phyloP scores from a whole-genome alignment of 2,797 vertebrate species.

The Phyllotis vaccarum region DNA sequence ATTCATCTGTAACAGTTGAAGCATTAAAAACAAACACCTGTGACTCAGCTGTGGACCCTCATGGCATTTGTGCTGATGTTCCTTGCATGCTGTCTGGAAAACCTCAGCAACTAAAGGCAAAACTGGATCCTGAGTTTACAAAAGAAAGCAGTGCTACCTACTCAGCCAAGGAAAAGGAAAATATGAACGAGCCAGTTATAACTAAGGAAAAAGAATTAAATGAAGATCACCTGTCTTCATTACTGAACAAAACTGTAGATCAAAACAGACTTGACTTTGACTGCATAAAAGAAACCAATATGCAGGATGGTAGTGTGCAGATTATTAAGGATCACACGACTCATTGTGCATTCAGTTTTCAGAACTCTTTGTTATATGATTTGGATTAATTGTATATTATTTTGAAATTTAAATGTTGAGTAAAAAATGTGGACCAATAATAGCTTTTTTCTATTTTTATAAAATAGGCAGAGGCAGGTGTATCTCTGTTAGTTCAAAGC shows the following conservation, averaged over 20 bases:
- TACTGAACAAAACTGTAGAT: neutral
- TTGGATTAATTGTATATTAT: conserved; percentile 89
- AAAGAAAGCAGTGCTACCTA: neutral
- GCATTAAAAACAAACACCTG: conserved; percentile 67
- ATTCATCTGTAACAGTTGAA: conserved; percentile 12
- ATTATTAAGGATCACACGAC: conserved; percentile 90
- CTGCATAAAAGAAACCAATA: conserved; percentile 87
- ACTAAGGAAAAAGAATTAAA: conserved; percentile 56
- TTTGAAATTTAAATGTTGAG: conserved; percentile 36
- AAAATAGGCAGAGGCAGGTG: neutral
- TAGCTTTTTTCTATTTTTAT: conserved; percentile 1
- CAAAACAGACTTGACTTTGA: conserved; percentile 13
- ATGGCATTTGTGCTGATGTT: conserved; percentile 65
- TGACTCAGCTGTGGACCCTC: conserved; percentile 67
- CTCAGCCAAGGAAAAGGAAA: neutral
- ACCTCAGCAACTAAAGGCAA: neutral
- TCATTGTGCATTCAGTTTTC: conserved; percentile 89
- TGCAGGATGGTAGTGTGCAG: conserved; percentile 86
- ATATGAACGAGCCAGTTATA: conserved; percentile 49
- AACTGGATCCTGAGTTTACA: conserved; percentile 64
- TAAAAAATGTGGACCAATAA: conserved; percentile 41
- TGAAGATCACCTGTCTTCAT: conserved; percentile 75
- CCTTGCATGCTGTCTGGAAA: neutral
- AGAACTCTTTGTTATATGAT: conserved; percentile 92
- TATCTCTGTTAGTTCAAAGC: neutral